phyloP scores from a whole-genome alignment of 2,113 vertebrate species.

The Oryzias woworae region DNA sequence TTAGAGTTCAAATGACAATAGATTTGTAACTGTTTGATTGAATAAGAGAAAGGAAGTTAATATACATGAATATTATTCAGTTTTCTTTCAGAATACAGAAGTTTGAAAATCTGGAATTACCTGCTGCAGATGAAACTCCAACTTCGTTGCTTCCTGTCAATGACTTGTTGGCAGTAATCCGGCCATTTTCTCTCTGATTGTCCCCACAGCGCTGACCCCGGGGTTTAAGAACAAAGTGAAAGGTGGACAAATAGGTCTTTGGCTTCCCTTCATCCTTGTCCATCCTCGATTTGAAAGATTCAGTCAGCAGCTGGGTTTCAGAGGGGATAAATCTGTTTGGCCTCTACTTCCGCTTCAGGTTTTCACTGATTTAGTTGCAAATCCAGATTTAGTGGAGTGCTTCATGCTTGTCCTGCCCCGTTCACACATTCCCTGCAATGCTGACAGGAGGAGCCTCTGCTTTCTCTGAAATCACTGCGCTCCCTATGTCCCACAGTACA shows the following conservation, averaged over 20 bases:
- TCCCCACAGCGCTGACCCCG: conserved; percentile 1
- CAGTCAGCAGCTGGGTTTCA: conserved; percentile 16
- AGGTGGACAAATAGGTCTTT: conserved; percentile 71
- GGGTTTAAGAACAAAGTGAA: conserved; percentile 63
- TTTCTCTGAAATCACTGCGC: conserved; percentile 31
- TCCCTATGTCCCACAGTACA: conserved; percentile 15
- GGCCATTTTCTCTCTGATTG: conserved; percentile 33
- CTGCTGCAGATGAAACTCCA: conserved; percentile 37
- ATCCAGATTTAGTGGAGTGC: conserved; percentile 8
- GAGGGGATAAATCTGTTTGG: conserved; percentile 14
- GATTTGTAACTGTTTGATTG: background rate
- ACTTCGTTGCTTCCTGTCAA: conserved; percentile 19
- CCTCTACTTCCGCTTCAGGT: conserved; percentile 7
- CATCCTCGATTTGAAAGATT: conserved; percentile 48
- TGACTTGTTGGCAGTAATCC: conserved; percentile 4
- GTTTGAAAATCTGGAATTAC: conserved; percentile 36
- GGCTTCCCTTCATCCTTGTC: conserved; percentile 49
- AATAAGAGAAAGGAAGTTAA: background rate
- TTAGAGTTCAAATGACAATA: too few species aligned
- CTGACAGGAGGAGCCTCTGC: conserved; percentile 47
- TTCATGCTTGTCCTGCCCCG: conserved; percentile 7
- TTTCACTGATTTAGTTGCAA: background rate
- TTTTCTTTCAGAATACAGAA: background rate
- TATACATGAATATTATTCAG: background rate
- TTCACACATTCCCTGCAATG: conserved; percentile 36